phyloP scores from a whole-genome alignment of 2,797 vertebrate species.

The Capromys pilorides region DNA sequence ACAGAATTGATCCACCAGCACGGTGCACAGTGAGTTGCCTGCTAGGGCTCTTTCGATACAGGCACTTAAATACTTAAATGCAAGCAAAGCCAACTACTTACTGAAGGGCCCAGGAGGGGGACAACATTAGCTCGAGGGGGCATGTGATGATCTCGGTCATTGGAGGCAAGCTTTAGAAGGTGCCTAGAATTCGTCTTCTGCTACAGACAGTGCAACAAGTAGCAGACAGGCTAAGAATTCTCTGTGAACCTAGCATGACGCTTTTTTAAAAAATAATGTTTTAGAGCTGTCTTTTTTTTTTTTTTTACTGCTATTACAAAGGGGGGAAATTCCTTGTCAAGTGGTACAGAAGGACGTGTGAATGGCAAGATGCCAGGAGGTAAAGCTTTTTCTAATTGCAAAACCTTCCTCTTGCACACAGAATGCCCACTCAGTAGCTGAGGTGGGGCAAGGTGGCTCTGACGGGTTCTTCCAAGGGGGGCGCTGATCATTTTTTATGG shows the following conservation, averaged over 20 bases:
- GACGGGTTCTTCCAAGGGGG: conserved; percentile 78
- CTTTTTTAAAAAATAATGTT: conserved; percentile 58
- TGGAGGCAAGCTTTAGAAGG: conserved; percentile 38
- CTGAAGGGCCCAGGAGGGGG: not conserved
- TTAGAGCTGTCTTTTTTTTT: conserved; percentile 26
- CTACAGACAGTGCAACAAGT: conserved; percentile 40
- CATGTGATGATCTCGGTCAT: not conserved
- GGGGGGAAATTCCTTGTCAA: conserved; percentile 61
- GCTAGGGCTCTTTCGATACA: not conserved
- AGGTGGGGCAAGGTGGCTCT: conserved; percentile 49
- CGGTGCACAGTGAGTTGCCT: not conserved
- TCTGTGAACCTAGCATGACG: conserved; percentile 59
- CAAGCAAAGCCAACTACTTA: conserved; percentile 34
- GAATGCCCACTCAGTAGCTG: conserved; percentile 14
- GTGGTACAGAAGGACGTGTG: conserved; percentile 59
- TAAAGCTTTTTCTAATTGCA: conserved; percentile 76
- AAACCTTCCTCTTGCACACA: conserved; percentile 78
- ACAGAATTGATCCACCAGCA: conserved; percentile 43
- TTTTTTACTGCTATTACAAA: conserved; percentile 72
- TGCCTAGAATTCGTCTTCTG: conserved; percentile 58
- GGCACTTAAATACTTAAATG: not conserved
- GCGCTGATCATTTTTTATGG: conserved; percentile 79
- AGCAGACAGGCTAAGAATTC: conserved; percentile 71
- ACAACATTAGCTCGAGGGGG: conserved; percentile 2
- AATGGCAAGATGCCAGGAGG: conserved; percentile 69